Base-by-base conservation (phyloP, 2,888 invertebrate species). In the Noctua comes region DNA sequence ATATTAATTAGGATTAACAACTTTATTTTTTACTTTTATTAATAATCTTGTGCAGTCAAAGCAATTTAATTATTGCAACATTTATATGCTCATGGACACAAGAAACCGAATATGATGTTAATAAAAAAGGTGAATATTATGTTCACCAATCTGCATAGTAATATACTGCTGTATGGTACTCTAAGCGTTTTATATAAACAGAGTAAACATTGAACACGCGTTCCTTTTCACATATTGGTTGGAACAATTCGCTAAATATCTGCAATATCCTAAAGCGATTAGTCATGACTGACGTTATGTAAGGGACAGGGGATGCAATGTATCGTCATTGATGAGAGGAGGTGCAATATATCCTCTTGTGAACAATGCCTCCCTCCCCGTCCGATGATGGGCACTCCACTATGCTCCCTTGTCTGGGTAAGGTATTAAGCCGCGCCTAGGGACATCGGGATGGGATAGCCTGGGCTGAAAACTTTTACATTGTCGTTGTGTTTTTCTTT, bases 221-320 rank as follows among this genome's bases (percentile, higher is more conserved):
- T 24, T 24, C 21, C 71, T 80, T 24, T n/a, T 16, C 48, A 80
- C 71, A 71, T 59, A 66, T 57, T 72, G 72, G 21, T 40, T n/a
- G 48, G 13, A 54, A 64, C 66, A 57, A 77, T 77, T 77, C 27
- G 27, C 46, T 64, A 54, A 69, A 24, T 62, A 16, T 64, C 64
- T 54, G 64, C 69, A 64, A 69, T 78, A 69, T 64, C 46, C 62
- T 18, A 21, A 31, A 31, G 54, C 54, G 64, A 80, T 79, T 70
- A 65, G 27, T 70, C 57, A 65, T 36, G 24, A 40, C 36, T 48
- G 54, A 57, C 40, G 16, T 57, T 65, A 78, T 65, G 16, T 65
- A 43, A n/a, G 46, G 13, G 65, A n/a, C 54, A 40, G 10, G 36
- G 43, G n/a, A 46, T 68, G 68, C 27, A 13, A 46, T 73, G 46